Conservation (phyloP, 1,140 invertebrate genomes). For the Drosophila repleta region DNA sequence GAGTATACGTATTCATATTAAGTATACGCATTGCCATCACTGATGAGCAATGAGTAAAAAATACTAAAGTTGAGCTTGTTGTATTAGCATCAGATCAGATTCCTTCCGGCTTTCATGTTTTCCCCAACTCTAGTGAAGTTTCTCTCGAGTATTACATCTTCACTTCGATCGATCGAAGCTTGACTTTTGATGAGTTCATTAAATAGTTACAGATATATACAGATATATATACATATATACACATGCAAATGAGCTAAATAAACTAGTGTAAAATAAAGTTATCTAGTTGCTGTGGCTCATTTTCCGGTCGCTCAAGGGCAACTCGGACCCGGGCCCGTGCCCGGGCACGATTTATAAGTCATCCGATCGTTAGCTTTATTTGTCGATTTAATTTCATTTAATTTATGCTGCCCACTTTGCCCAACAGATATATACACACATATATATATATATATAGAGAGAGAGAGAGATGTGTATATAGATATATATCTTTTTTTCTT, state of each 20-base stretch:
- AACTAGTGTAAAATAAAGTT: neutral
- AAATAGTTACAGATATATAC: neutral
- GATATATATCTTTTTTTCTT: constrained; percentile 35
- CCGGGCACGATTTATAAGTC: neutral
- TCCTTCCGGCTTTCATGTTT: too few species aligned
- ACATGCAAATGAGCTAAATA: neutral
- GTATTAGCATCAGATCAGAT: too few species aligned
- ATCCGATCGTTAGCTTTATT: constrained; percentile 37
- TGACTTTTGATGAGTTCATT: neutral
- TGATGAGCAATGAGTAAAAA: too few species aligned
- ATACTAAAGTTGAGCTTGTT: too few species aligned
- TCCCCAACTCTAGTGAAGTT: too few species aligned
- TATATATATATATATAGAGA: neutral
- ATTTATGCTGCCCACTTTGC: constrained; percentile 10
- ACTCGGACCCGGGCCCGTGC: neutral
- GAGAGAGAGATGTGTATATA: too few species aligned
- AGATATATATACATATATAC: too few species aligned
- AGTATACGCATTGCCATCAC: neutral
- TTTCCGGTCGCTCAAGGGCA: neutral
- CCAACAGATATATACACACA: constrained; percentile 5
- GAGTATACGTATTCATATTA: neutral
- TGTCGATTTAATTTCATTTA: constrained; percentile 56
- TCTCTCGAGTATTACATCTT: too few species aligned
- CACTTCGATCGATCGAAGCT: too few species aligned
- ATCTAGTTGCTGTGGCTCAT: neutral